Evolutionary conservation across 1,140 invertebrate genomes (phyloP), one percentile per base, ranked within the genome.

Genomic region (Phenacoccus solenopsis): DNA sequence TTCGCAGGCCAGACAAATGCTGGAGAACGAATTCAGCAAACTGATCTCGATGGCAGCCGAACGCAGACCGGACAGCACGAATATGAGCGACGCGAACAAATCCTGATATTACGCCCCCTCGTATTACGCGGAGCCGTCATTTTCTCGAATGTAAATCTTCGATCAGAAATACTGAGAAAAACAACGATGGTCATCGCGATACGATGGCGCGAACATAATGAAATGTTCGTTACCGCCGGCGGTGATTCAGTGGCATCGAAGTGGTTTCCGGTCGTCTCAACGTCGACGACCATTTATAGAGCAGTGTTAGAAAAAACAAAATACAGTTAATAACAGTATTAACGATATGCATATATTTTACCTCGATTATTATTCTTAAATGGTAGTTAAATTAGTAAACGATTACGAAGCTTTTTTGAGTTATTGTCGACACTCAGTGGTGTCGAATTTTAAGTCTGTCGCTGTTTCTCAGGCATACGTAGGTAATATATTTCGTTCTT

Each of bases 21-120:
- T 98, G 77, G 94, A 97, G 78, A 84, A 89, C 78, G 94, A 97
- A 82, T 97, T 96, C 79, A 86, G 85, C 75, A 93, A 90, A 79
- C 82, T 98, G 74, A 80, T 97, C 73, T 84, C 87, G 73, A 83
- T 88, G 73, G 94, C 91, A 73, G 96, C 93, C 72, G 93, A 94
- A 76, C 86, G 91, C 75, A 81, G 83, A 75, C 81, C 82, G 72
- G 88, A 86, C 74, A 84, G 82, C 70, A 70, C 67, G 57, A 70
- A 32, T 49, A 28, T 30, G 25, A 75, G 78, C 28, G 83, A 81
- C 71, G 80, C 78, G 72, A 77, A 80, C 74, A 83, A 83, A 78
- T 85, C 82, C 75, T 83, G 82, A 83, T 83, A 78, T 75, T 73
- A 75, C 69, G 69, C 68, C 35, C 57, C 71, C 30, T 57, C 71